phyloP scores from a whole-genome alignment of 2,113 vertebrate species.

The Eubucco bourcierii region DNA sequence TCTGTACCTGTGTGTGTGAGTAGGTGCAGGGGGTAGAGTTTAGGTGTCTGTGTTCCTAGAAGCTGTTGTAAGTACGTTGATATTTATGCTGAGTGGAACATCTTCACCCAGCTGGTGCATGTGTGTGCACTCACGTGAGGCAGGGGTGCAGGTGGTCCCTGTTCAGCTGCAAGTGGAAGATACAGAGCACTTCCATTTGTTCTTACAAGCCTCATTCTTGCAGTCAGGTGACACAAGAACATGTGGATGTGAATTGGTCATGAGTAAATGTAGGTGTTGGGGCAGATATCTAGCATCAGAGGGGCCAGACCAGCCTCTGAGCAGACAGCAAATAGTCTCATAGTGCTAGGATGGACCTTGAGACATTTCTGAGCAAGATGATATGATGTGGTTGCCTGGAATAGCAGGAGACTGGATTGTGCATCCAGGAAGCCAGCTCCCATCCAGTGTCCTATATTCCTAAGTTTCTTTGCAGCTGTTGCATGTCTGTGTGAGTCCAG shows the following conservation, averaged over 20 bases:
- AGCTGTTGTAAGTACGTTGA: background rate
- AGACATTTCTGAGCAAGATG: background rate
- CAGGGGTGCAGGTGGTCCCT: background rate
- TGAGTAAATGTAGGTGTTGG: background rate
- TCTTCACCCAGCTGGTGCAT: background rate
- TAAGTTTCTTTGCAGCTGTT: slow-evolving; percentile 34
- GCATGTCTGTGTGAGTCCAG: accelerated
- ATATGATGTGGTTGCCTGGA: background rate
- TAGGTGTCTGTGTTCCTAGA: background rate
- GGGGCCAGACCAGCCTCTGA: background rate
- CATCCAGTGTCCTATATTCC: background rate
- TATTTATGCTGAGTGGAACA: background rate
- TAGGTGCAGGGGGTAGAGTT: background rate
- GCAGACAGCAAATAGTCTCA: background rate
- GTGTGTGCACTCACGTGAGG: background rate
- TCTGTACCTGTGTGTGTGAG: background rate
- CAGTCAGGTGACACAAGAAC: background rate
- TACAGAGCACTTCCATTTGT: background rate
- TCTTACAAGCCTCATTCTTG: accelerated
- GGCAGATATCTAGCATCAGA: background rate
- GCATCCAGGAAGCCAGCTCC: background rate
- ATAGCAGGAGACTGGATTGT: background rate
- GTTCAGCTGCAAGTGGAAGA: background rate
- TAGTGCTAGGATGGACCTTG: background rate
- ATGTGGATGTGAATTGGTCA: background rate